Conservation (phyloP, 2,888 invertebrate genomes). For the Trisateles emortualis region DNA sequence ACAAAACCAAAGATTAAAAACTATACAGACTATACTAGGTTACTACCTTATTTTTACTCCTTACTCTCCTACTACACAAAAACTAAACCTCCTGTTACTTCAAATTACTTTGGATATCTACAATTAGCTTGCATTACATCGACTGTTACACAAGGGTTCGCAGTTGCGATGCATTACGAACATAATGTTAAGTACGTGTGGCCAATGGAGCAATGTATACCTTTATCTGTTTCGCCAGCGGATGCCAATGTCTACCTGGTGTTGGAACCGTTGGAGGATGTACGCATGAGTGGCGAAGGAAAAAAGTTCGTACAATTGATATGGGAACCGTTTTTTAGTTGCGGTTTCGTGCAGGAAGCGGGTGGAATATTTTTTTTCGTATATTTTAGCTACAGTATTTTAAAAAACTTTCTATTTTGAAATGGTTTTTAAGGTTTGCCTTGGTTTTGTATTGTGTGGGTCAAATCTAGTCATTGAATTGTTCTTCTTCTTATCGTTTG, state of each 20-base stretch:
- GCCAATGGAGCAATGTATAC: slow-evolving; percentile 55
- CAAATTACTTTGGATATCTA: slow-evolving; percentile 27
- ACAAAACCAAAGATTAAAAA: no score
- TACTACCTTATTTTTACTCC: not conserved
- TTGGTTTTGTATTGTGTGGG: no score
- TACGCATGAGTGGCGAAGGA: slow-evolving; percentile 35
- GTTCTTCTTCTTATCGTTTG: no score
- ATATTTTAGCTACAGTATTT: not conserved
- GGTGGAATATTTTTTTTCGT: not conserved
- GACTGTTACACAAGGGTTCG: slow-evolving; percentile 16
- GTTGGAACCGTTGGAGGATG: slow-evolving; percentile 41
- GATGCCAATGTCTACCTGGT: slow-evolving; percentile 43
- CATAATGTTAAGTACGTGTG: slow-evolving; percentile 5
- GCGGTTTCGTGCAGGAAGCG: not conserved
- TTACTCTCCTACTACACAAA: not conserved
- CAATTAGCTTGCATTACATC: slow-evolving; percentile 25
- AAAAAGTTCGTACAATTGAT: slow-evolving; percentile 28
- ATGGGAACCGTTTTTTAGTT: slow-evolving; percentile 21
- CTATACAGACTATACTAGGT: not conserved
- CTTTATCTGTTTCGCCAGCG: slow-evolving; percentile 67
- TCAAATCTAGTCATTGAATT: no score
- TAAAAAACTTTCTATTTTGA: no score
- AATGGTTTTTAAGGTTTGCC: no score
- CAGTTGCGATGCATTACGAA: slow-evolving; percentile 6
- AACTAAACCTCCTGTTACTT: slow-evolving; percentile 3